These are phyloP conservation scores for Opisthocomus hoazin DNA, from an alignment of 2,113 vertebrate genomes.

Conservation along the genomic window DNA sequence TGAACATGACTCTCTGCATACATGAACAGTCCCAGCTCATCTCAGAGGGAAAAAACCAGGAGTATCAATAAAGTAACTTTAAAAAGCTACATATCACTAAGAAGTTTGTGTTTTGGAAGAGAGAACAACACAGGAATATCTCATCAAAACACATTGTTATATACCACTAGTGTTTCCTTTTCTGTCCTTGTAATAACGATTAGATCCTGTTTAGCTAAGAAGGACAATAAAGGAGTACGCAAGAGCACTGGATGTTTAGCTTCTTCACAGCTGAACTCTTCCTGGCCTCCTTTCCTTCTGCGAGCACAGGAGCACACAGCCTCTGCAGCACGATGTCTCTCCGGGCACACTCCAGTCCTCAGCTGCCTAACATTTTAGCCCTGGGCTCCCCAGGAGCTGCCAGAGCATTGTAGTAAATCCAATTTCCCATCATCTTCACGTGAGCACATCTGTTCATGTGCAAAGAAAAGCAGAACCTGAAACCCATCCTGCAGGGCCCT, in stretches of 20 bases:
- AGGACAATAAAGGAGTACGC: neutral
- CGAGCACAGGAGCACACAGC: neutral
- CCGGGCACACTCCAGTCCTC: neutral
- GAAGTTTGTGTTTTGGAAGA: neutral
- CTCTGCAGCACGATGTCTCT: neutral
- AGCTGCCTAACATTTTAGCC: neutral
- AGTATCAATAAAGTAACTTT: neutral
- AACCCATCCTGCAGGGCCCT: neutral
- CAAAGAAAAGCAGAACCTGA: neutral
- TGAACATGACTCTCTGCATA: neutral
- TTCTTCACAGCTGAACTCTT: slow-evolving; percentile 24
- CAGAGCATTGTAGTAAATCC: accelerated
- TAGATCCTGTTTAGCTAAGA: slow-evolving; percentile 30
- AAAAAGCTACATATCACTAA: neutral
- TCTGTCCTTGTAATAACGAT: neutral
- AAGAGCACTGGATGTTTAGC: slow-evolving; percentile 3
- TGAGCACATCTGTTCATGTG: neutral
- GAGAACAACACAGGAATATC: neutral
- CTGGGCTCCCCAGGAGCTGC: neutral
- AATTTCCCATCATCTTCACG: neutral
- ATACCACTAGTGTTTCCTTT: neutral
- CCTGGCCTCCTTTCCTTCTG: neutral
- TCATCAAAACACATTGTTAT: neutral
- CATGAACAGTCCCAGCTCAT: neutral
- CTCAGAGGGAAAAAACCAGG: neutral